Percentiles rank a stretch among this genome's conserved stretches.
phyloP scores from a whole-genome alignment of 2,888 invertebrate species.

The Priocnemis perturbator region DNA sequence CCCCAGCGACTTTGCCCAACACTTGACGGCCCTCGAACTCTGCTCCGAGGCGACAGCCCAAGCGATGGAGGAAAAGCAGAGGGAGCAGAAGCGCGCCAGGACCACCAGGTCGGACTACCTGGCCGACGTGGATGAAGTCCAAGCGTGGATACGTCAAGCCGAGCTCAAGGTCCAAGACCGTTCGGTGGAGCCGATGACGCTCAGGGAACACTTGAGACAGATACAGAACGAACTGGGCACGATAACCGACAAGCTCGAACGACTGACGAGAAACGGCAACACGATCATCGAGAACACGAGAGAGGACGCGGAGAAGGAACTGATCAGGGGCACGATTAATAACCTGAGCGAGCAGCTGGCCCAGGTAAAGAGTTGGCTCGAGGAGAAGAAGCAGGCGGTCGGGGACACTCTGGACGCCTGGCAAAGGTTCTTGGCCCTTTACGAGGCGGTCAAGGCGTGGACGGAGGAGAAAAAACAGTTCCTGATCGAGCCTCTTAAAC shows the following conservation, averaged over 20 bases:
- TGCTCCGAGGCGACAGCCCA: constrained; percentile 86
- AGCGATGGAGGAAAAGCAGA: constrained; percentile 91
- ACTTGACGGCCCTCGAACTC: constrained; percentile 88
- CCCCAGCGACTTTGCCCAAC: constrained; percentile 86
- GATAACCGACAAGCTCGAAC: constrained; percentile 86
- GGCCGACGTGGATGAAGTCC: constrained; percentile 87
- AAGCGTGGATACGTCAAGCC: constrained; percentile 89
- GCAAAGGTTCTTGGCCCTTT: constrained; percentile 88
- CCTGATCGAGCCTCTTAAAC: constrained; percentile 85
- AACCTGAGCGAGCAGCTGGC: constrained; percentile 87
- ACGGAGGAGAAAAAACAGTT: constrained; percentile 88
- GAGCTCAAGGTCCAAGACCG: constrained; percentile 90
- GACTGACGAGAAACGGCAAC: constrained; percentile 86
- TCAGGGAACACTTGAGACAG: constrained; percentile 86
- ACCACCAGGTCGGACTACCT: constrained; percentile 88
- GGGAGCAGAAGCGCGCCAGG: constrained; percentile 91
- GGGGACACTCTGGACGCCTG: constrained; percentile 93
- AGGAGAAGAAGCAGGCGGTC: constrained; percentile 88
- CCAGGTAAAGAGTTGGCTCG: constrained; percentile 86
- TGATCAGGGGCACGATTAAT: constrained; percentile 85
- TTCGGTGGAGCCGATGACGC: constrained; percentile 84
- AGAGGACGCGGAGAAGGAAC: constrained; percentile 85
- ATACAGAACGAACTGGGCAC: constrained; percentile 85
- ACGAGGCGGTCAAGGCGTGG: constrained; percentile 90
- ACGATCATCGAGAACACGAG: constrained; percentile 87